Percentiles rank a stretch among this genome's conserved stretches.
Conservation (phyloP, 2,888 invertebrate genomes). For the Temnothorax ravouxi region DNA sequence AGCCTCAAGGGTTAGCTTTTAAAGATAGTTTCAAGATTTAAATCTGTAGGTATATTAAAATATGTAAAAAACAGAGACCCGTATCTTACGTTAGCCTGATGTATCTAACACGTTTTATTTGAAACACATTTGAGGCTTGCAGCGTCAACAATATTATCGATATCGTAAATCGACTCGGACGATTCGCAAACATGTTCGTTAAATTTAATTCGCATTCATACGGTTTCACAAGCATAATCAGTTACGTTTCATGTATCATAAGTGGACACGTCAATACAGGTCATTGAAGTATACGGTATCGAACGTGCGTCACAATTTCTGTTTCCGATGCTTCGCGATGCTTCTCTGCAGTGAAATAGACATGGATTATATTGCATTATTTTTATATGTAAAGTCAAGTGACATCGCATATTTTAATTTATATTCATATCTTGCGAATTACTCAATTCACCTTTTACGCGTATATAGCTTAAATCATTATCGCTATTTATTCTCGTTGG, state of each 20-base stretch:
- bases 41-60: neutral
- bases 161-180: neutral
- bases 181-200: neutral
- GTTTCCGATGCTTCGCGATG: neutral
- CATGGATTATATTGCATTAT: neutral
- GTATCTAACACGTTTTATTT: neutral
- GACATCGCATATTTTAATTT: neutral
- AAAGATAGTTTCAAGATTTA: neutral
- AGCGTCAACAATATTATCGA: neutral
- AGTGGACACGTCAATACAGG: neutral
- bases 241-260: slow-evolving; percentile 12
- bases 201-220: slow-evolving; percentile 13
- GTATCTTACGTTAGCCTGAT: too few relatives aligned
- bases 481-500: neutral
- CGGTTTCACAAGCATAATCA: neutral
- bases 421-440: neutral
- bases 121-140: neutral
- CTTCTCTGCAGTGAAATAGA: neutral
- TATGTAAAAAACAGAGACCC: neutral
- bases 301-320: neutral
- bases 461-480: neutral
- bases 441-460: neutral
- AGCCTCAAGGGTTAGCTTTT: neutral
- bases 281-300: slow-evolving; percentile 3
- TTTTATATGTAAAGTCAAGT: neutral